Base-by-base conservation (phyloP, 1,140 invertebrate genomes). In the Bathynomus jamesi region DNA sequence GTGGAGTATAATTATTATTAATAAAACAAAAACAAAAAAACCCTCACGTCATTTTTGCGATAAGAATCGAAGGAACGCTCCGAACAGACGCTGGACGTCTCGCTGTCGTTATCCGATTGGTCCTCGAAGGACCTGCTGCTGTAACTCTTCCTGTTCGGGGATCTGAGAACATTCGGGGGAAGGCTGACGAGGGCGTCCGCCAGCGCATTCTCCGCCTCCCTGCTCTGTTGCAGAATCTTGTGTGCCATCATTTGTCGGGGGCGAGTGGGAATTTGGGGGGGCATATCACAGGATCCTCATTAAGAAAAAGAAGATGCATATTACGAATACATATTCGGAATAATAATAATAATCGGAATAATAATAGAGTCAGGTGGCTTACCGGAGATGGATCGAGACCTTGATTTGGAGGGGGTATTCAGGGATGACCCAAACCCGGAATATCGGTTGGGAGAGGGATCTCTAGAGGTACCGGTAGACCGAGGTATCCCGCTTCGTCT, bases 71-170 rank as follows among this genome's bases (percentile, higher is more conserved):
- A 89, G 28, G 93, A 95, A 4, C 92, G 83, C 79, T 98, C 94
- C 0, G 94, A 96, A 81, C 94, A 96, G 62, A 96, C 89, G 81
- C 93, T 96, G 32, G 94, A 97, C 2, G 93, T 95, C 81, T 98
- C 95, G 62, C 93, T 96, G 71, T 93, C 91, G 80, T 74, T 74
- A 46, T 95, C 92, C 40, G 92, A 93, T 68, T 93, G 91, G 79
- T 93, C 91, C 65, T 86, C 85, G 78, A 84, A 83, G 28, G 75
- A 70, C 66, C 70, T 79, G 32, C 60, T 76, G 29, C 70, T 65
- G 21, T 53, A 70, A 61, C 65, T 66, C 66, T 77, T 74, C 62
- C 74, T 70, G 64, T 72, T 76, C 10, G 75, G 76, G 28, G 76
- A 74, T 32, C 70, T 65, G 25, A 29, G 65, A 61, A 61, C 28